Conservation (phyloP, 2,888 invertebrate species). For the Coelopa pilipes region DNA sequence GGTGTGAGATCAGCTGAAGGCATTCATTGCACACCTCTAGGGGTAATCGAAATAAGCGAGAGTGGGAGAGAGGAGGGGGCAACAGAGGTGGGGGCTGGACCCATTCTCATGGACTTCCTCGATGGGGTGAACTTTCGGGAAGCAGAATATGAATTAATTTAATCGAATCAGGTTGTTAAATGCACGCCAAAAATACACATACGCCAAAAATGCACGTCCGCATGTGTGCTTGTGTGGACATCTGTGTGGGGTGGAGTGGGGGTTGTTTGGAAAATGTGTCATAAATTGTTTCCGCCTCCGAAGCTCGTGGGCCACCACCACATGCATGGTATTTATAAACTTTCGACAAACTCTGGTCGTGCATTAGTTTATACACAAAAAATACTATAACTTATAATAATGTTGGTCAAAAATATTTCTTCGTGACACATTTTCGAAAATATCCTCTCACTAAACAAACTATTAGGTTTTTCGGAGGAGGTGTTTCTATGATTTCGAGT, state of each 20-base stretch:
- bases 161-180: not conserved
- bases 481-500: not conserved
- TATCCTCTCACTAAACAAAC: too few relatives aligned
- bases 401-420: not conserved
- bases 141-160: too few relatives aligned
- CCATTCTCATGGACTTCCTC: too few relatives aligned
- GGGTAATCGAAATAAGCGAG: too few relatives aligned
- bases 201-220: not conserved
- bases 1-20: constrained; percentile 33
- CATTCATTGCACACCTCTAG: too few relatives aligned
- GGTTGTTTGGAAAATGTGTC: constrained; percentile 16
- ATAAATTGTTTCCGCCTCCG: constrained; percentile 24
- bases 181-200: not conserved
- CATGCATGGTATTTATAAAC: constrained; percentile 27
- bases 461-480: not conserved
- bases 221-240: not conserved
- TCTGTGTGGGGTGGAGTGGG: not conserved
- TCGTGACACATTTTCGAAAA: too few relatives aligned
- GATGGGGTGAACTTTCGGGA: too few relatives aligned
- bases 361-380: not conserved
- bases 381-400: not conserved
- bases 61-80: not conserved
- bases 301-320: constrained; percentile 2
- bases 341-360: constrained; percentile 9
- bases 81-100: too few relatives aligned